These are phyloP conservation scores for Theristicus caerulescens DNA, from an alignment of 2,113 vertebrate species.

Conservation along the genomic window DNA sequence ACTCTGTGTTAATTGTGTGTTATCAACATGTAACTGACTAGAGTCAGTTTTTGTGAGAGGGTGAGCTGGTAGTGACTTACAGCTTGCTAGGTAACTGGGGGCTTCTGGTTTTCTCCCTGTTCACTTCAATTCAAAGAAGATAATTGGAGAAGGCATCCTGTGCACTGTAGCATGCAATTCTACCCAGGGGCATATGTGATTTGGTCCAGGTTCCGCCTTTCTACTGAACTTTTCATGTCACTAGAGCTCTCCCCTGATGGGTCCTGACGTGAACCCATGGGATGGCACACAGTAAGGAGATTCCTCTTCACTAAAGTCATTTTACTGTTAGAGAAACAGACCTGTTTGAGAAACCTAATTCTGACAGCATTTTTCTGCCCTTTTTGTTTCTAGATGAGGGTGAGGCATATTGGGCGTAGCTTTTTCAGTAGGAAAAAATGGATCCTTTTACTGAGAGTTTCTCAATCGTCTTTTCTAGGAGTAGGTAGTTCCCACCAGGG, in stretches of 20 bases:
- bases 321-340: background rate
- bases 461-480: background rate
- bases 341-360: background rate
- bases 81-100: background rate
- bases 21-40: background rate
- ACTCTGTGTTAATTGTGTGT: background rate
- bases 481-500: background rate
- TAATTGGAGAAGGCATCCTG: conserved; percentile 19
- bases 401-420: background rate
- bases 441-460: background rate
- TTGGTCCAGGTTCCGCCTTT: background rate
- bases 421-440: background rate
- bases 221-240: background rate
- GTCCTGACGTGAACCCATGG: conserved; percentile 34
- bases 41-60: background rate
- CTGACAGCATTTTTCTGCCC: background rate
- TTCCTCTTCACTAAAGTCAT: background rate
- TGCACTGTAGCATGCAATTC: background rate
- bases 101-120: background rate
- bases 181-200: background rate
- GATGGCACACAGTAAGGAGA: background rate
- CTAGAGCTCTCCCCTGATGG: conserved; percentile 18
- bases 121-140: background rate
- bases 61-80: background rate
- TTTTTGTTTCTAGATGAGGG: background rate